A percentile compares a stretch with the other conserved stretches of the same genome.
These are phyloP conservation scores for Pangasianodon hypophthalmus DNA, from an alignment of 2,113 vertebrate species.

Conservation along the genomic window DNA sequence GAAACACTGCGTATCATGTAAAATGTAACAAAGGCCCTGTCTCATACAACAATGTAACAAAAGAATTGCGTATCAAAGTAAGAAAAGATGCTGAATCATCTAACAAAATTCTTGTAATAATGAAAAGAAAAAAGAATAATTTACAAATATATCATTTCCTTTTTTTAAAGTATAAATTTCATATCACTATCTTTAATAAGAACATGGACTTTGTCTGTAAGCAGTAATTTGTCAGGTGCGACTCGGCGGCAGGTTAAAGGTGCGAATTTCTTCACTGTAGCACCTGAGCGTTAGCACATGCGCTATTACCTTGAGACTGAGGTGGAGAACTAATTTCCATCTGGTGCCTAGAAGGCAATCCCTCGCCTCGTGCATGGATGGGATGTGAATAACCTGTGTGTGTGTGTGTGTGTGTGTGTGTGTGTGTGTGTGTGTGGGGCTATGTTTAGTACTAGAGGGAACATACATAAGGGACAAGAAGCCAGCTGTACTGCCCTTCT, in stretches of 20 bases:
- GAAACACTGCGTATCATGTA: not conserved
- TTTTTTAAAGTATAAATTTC: not conserved
- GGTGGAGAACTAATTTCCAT: slow-evolving; percentile 38
- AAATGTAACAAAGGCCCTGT: not conserved
- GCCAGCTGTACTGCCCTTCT: slow-evolving; percentile 1
- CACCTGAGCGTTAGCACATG: slow-evolving; percentile 43
- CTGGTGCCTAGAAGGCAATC: slow-evolving; percentile 1
- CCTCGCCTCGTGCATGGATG: not conserved
- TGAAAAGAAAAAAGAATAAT: not conserved
- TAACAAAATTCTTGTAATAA: not conserved
- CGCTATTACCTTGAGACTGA: slow-evolving; percentile 35
- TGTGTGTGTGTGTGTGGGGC: not conserved
- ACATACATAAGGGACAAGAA: not conserved
- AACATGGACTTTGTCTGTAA: slow-evolving; percentile 24
- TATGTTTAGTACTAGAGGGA: not conserved
- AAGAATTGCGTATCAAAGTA: not conserved
- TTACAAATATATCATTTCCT: not conserved
- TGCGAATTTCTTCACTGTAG: slow-evolving; percentile 42
- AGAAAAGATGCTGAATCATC: not conserved
- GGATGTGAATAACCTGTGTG: not conserved
- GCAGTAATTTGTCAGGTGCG: slow-evolving; percentile 45
- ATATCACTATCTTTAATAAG: not conserved
- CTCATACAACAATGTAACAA: not conserved
- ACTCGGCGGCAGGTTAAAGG: slow-evolving; percentile 38
- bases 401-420: slow-evolving; percentile 2